phyloP scores from a whole-genome alignment of 2,113 vertebrate species.

The Agelaius tricolor region DNA sequence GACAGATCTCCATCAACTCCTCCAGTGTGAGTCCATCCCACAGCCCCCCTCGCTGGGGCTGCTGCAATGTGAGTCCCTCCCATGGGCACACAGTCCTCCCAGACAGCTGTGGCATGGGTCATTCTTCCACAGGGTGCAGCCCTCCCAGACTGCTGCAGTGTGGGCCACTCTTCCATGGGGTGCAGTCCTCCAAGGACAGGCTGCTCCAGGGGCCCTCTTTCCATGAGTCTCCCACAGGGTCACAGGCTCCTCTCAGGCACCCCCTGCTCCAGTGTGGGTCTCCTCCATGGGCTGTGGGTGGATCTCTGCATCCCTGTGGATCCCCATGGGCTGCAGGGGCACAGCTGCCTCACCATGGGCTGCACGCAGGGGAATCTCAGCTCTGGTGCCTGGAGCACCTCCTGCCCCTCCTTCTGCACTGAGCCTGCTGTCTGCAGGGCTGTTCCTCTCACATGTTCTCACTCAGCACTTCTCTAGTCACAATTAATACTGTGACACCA shows the following conservation, averaged over 20 bases:
- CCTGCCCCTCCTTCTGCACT: not conserved
- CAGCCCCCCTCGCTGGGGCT: too few relatives aligned
- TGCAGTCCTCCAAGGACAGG: not conserved
- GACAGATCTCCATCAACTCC: fast-evolving
- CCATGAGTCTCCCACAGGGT: fast-evolving
- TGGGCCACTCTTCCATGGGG: not conserved
- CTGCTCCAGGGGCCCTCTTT: not conserved
- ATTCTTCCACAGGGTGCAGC: too few relatives aligned
- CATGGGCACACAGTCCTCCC: too few relatives aligned
- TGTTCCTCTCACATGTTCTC: not conserved
- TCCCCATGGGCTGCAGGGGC: not conserved
- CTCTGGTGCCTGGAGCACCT: not conserved
- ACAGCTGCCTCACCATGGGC: not conserved
- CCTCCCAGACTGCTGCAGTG: too few relatives aligned
- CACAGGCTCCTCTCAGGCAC: not conserved
- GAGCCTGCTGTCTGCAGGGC: not conserved
- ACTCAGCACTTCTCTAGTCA: fast-evolving
- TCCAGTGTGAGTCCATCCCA: not conserved
- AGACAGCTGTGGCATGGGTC: too few relatives aligned
- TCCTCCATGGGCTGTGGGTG: not conserved
- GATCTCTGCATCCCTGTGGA: not conserved
- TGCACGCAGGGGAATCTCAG: not conserved
- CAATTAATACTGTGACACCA: fast-evolving
- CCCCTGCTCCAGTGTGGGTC: fast-evolving
- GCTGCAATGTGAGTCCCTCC: not conserved